Evolutionary conservation across 2,797 vertebrate genomes (phyloP).

Genomic region (Leptoclinus maculatus): DNA sequence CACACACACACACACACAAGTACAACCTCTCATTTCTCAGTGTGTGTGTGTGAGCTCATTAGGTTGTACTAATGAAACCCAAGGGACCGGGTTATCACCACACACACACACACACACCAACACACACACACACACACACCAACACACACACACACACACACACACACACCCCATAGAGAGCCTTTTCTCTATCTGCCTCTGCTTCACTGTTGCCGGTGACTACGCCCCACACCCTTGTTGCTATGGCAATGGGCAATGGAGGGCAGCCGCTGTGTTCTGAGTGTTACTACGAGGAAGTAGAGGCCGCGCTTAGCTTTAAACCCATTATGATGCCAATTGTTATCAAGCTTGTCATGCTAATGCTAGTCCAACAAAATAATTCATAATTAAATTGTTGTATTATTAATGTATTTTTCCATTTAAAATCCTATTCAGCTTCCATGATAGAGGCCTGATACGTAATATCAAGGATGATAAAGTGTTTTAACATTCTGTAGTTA

Average conservation of each 20-base stretch:
- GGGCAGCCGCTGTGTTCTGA: conserved; percentile 17
- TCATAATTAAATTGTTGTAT: not conserved
- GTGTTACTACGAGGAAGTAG: conserved; percentile 1
- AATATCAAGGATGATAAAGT: not conserved
- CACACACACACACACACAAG: not conserved
- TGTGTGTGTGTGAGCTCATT: conserved; percentile 46
- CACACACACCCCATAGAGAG: conserved; percentile 15
- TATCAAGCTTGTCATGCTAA: not conserved
- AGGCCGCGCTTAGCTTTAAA: not conserved
- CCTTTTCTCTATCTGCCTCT: conserved; percentile 22
- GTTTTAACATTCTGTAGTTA: not conserved
- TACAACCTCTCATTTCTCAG: not conserved
- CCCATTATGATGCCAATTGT: not conserved
- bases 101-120: conserved; percentile 2
- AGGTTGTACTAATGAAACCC: conserved; percentile 68
- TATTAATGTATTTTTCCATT: not conserved
- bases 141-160: too few species aligned
- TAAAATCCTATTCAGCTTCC: not conserved
- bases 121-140: not conserved
- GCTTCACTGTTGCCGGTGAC: conserved; percentile 31
- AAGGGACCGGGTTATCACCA: conserved; percentile 41
- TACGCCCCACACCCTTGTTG: conserved; percentile 69
- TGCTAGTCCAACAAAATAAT: not conserved
- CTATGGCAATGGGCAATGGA: conserved; percentile 67
- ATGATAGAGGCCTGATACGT: not conserved